phyloP scores from a whole-genome alignment of 2,113 vertebrate species.

The Hippolais icterina region DNA sequence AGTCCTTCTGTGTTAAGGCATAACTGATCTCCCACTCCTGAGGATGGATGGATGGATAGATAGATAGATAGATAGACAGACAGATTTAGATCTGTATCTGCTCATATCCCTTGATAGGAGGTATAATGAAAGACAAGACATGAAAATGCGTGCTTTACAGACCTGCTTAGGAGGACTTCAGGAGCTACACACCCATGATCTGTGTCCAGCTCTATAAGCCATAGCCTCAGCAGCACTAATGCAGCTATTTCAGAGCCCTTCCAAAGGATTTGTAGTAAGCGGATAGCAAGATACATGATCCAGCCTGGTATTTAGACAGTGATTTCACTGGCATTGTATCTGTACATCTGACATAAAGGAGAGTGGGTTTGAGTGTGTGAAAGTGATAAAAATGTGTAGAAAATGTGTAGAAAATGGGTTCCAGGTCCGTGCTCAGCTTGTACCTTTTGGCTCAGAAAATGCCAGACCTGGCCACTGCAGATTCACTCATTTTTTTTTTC shows the following conservation, averaged over 20 bases:
- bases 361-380: neutral
- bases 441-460: neutral
- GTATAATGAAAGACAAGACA: neutral
- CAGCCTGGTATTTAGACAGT: neutral
- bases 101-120: neutral
- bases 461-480: neutral
- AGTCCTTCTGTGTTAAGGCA: neutral
- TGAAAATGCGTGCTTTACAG: accelerated
- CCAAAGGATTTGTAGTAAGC: neutral
- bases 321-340: neutral
- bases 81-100: neutral
- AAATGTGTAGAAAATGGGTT: neutral
- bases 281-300: neutral
- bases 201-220: neutral
- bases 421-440: neutral
- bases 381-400: neutral
- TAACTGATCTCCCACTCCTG: neutral
- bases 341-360: neutral
- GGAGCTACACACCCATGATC: neutral
- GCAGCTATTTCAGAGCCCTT: neutral
- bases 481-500: neutral
- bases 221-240: neutral
- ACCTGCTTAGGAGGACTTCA: neutral
- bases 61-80: neutral
- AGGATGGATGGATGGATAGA: neutral